Base-by-base conservation (phyloP, 2,113 vertebrate genomes). In the Todiramphus saurophagus region DNA sequence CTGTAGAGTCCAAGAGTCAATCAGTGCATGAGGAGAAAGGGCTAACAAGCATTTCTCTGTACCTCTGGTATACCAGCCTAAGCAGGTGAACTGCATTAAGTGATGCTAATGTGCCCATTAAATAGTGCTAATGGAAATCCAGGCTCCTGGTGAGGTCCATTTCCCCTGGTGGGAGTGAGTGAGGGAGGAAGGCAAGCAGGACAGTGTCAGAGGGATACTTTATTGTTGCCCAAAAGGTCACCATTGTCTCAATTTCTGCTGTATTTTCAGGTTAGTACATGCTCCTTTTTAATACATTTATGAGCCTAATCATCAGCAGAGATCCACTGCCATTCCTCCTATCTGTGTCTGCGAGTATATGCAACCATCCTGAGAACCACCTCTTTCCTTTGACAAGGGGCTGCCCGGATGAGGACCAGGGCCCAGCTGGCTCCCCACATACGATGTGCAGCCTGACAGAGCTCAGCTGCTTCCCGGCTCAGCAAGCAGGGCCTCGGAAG, bases 361-460 rank as follows among this genome's bases (percentile, higher is more conserved):
- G 11, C 41, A 10, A 1, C 30, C 21, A 9, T 5, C 3, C n/a
- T 14, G 23, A 24, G 15, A 21, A 5, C 0, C 18, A 63, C 6
- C 28, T n/a, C 25, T 25, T 30, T 31, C 41, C 46, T 51, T 15
- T 5, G 35, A 0, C 0, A 37, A 53, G 63, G 60, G 44, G 69
- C 59, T 48, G 80, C 16, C 1, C 8, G 24, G 50, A 9, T 2
- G 75, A 18, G 48, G 67, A 7, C 6, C 27, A 62, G 69, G 33
- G 17, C 41, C 25, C 18, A 0, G 3, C 5, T 89, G 3, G 0
- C 39, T 56, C 20, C 72, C 60, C 1, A 0, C 12, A 1, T 3
- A 8, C 6, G 27, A 43, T 30, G 51, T 27, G 50, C 11, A 6
- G 4, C 43, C 4, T 51, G 4, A 1, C 3, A 0, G 87, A 51